A percentile compares a stretch with the other conserved stretches of the same genome.
Evolutionary conservation across 2,113 vertebrate genomes (phyloP).

Genomic region (Ceuthmochares aereus): DNA sequence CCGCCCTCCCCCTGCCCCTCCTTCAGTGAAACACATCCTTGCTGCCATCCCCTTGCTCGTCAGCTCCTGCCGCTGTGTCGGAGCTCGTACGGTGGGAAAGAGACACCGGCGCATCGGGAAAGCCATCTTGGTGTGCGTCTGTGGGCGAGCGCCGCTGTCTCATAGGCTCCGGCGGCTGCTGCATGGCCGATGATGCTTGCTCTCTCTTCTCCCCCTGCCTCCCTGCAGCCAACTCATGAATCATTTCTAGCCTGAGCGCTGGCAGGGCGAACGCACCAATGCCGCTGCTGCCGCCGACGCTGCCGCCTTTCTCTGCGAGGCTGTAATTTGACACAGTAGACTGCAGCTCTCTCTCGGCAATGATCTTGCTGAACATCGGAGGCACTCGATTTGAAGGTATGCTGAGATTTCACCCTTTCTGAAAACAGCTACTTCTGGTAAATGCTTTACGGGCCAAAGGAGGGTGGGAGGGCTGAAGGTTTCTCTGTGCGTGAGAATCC

Average conservation of each 20-base stretch:
- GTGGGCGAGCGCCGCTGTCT: slow-evolving; percentile 59
- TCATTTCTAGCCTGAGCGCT: slow-evolving; percentile 77
- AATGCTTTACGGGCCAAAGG: background rate
- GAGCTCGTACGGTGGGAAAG: background rate
- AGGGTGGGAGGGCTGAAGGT: background rate
- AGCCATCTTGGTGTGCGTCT: slow-evolving; percentile 77
- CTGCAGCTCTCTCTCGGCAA: slow-evolving; percentile 71
- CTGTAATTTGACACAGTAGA: slow-evolving; percentile 69
- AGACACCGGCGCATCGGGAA: slow-evolving; percentile 20
- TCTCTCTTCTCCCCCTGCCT: slow-evolving; percentile 69
- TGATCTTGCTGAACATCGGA: background rate
- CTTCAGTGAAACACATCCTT: background rate
- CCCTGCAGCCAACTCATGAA: slow-evolving; percentile 79
- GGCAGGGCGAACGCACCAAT: slow-evolving; percentile 28
- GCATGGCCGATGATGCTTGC: slow-evolving; percentile 79
- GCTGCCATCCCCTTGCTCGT: background rate
- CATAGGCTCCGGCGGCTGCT: slow-evolving; percentile 70
- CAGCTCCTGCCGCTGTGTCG: background rate
- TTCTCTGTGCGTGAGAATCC: background rate
- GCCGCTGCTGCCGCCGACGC: slow-evolving; percentile 8
- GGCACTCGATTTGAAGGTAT: slow-evolving; percentile 68
- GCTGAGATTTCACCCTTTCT: slow-evolving; percentile 16
- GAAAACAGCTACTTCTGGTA: background rate
- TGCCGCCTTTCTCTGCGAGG: slow-evolving; percentile 22
- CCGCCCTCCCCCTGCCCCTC: background rate